Base-by-base conservation (phyloP, 2,797 vertebrate genomes). In the Sebastes minor region DNA sequence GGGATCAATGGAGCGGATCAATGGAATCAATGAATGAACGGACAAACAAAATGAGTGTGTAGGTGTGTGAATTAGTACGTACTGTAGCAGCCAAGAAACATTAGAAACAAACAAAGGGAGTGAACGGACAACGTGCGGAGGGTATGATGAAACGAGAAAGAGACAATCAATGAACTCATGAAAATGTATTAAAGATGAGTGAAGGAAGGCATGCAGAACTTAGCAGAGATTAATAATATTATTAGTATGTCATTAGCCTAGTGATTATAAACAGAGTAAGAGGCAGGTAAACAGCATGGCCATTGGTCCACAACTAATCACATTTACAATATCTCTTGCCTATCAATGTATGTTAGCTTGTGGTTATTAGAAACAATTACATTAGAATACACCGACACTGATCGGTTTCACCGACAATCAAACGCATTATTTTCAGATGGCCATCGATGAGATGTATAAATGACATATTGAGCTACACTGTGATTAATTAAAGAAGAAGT, bases 31-130 rank as follows among this genome's bases (percentile, higher is more conserved):
- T 88, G 65, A 80, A 87, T 28, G 82, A 91, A 92, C 86, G 80
- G 82, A 92, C 85, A 91, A 89, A 91, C 88, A 86, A 92, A 92
- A 93, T 71, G 76, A 91, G 84, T 71, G 83, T 76, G 88, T 79
- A 60, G 74, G 85, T 80, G 86, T 85, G 83, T 76, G 53, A 91
- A 94, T 93, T 77, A 89, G 82, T 74, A 55, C 20, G 18, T 42
- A 42, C 38, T 42, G 38, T 64, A 78, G 8, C 35, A 80, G 85
- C 16, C 53, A 61, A 65, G 78, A 81, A 77, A 85, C 88, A 85
- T 62, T 22, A 80, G 78, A 89, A 77, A 87, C 60, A 83, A 71
- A 80, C 18, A 46, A 38, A 61, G 61, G 67, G 60, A 83, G 80
- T 23, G 64, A 61, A 6, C 66, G 70, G 71, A 83, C 76, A 83